phyloP scores from a whole-genome alignment of 2,113 vertebrate species.

The Pantherophis guttatus region DNA sequence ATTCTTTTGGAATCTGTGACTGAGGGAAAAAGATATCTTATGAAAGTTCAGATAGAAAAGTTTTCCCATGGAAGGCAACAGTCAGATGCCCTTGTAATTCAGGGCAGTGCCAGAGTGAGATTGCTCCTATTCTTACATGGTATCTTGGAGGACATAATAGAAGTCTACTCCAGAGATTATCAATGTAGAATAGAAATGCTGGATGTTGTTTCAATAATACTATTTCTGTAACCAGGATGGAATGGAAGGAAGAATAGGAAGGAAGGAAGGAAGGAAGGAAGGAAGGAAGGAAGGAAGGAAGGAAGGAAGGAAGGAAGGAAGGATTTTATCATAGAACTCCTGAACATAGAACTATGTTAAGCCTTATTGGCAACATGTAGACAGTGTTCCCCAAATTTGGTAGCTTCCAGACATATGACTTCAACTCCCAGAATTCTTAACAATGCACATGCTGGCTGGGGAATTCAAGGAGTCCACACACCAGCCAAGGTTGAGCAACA shows the following conservation, averaged over 20 bases:
- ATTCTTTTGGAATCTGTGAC: not conserved
- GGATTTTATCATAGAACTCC: not conserved
- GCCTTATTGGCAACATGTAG: not conserved
- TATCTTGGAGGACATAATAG: too few relatives aligned
- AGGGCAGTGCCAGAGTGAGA: not conserved
- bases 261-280: not conserved
- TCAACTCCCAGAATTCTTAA: not conserved
- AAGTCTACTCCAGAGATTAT: not conserved
- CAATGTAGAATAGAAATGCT: not conserved
- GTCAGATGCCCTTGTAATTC: not conserved
- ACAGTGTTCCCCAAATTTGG: not conserved
- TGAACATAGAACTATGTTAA: not conserved
- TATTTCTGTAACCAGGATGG: not conserved
- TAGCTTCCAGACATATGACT: not conserved
- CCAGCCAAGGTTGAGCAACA: not conserved
- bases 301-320: not conserved
- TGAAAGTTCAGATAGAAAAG: constrained; percentile 29
- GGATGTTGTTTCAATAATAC: not conserved
- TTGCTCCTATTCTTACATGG: not conserved
- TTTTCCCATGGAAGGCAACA: not conserved
- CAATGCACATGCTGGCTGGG: not conserved
- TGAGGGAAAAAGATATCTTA: not conserved
- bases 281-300: not conserved
- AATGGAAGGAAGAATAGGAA: not conserved
- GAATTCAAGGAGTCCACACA: not conserved